Evolutionary conservation across 92 coral and sea anemone species (phyloP).

Genomic region (Muricea muricata): DNA sequence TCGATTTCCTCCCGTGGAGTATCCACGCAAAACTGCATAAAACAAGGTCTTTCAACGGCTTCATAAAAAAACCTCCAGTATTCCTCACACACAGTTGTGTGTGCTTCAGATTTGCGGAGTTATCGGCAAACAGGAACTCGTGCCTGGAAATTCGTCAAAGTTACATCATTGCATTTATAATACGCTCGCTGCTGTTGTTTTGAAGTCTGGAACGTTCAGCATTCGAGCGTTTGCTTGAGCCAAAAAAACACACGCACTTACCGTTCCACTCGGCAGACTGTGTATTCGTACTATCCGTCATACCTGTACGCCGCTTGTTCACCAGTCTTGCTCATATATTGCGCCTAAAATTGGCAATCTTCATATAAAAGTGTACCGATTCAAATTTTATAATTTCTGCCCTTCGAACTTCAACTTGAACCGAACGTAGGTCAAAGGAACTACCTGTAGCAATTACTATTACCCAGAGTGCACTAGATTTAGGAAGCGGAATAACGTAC

Average conservation of each 20-base stretch:
- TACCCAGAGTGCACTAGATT: constrained; percentile 22
- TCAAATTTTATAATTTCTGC: constrained; percentile 28
- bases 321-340: not conserved
- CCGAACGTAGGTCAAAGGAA: constrained; percentile 46
- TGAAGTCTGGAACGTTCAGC: not conserved
- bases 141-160: not conserved
- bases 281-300: constrained; percentile 6
- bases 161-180: constrained; percentile 9
- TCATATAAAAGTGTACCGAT: not conserved
- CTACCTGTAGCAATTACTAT: not conserved
- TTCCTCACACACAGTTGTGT: not conserved
- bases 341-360: not conserved
- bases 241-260: not conserved
- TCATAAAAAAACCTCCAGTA: not conserved
- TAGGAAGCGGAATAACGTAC: not conserved
- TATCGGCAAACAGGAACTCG: not conserved
- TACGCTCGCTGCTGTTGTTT: not conserved
- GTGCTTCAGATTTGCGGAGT: not conserved
- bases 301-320: not conserved
- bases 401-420: constrained; percentile 55
- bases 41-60: not conserved
- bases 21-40: not conserved
- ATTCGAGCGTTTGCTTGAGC: constrained; percentile 2
- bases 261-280: not conserved
- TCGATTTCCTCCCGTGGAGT: not conserved